Percentiles rank a stretch among this genome's conserved stretches.
Conservation (phyloP, 2,888 invertebrate genomes). For the Portevinia maculata region DNA sequence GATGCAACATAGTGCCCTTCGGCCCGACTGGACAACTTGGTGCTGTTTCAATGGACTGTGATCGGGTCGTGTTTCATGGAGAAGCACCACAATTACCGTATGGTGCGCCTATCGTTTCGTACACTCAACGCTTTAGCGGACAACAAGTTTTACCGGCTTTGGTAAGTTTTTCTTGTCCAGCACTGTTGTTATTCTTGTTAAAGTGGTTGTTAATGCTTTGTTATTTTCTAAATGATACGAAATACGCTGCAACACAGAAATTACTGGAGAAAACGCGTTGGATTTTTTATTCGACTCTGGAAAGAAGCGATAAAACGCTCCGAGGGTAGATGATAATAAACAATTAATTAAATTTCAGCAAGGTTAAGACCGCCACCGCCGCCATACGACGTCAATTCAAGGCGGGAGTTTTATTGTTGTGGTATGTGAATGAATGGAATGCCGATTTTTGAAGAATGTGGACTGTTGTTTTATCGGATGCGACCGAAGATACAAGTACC, state of each 20-base stretch:
- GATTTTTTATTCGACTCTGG: conserved; percentile 3
- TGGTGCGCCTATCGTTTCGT: conserved; percentile 91
- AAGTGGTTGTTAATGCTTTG: conserved; percentile 28
- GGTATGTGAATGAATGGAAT: conserved; percentile 26
- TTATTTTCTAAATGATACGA: conserved; percentile 32
- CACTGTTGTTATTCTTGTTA: conserved; percentile 12
- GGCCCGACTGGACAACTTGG: conserved; percentile 84
- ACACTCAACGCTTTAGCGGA: conserved; percentile 91
- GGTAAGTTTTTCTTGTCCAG: conserved; percentile 82
- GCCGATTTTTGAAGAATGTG: conserved; percentile 40
- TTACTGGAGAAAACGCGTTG: conserved; percentile 47
- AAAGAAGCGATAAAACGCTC: conserved; percentile 27
- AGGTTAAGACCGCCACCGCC: conserved; percentile 41
- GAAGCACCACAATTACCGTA: conserved; percentile 91
- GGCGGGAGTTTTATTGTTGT: conserved; percentile 28
- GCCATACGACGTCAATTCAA: conserved; percentile 10
- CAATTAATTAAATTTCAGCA: conserved; percentile 43
- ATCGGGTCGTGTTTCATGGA: conserved; percentile 90
- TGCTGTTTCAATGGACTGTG: conserved; percentile 91
- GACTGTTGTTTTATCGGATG: conserved; percentile 45
- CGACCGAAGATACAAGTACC: conserved; percentile 19
- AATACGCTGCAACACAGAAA: conserved; percentile 20
- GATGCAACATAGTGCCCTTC: conserved; percentile 84
- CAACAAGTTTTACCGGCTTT: conserved; percentile 92
- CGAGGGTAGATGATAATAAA: conserved; percentile 39